Base-by-base conservation (phyloP, 35 echinoderm and acorn worm species). In the Stichopus chloronotus region DNA sequence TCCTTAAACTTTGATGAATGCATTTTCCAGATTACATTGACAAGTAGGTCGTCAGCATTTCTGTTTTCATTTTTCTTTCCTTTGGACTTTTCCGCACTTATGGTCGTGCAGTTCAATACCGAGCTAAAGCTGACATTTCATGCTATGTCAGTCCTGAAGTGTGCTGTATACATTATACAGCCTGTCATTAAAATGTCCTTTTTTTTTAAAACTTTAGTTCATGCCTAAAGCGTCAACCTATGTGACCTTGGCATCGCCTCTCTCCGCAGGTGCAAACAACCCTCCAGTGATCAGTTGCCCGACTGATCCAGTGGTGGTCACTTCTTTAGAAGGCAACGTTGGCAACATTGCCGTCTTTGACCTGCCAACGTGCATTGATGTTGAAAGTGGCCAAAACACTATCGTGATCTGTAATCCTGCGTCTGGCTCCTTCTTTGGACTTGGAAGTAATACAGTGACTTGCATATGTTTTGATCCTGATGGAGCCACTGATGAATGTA, bases 401-500 rank as follows among this genome's bases (percentile, higher is more conserved):
- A n/a, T 8, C 8, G 25, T 78, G 20, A 8, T 78, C 10, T 78
- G 76, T 78, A 30, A 2, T 20, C 76, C 76, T 78, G 3, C 76
- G 1, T 78, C 76, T n/a, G 76, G 25, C 8, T 78, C 76, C 7
- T 78, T 78, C 9, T 78, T 78, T n/a, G 8, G 14, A 14, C 76
- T 30, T 78, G 76, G 76, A 22, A 7, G 9, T 20, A 30, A 30
- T 20, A 30, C 8, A 30, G 76, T 78, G 19, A 78, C n/a, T 78
- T 61, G 59, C 14, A 61, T 4, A 61, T 61, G 59, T 61, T 8
- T 61, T 10, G 76, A 22, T 78, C 25, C 7, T 82, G 52, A 55
- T 82, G 79, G 79, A 82, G 43, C 17, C 43, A 52, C 79, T 9
- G 79, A 82, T 82, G 79, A 82, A 82, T 82, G 79, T 82, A 82